Evolutionary conservation across 2,113 vertebrate genomes (phyloP), one percentile per base, ranked within the genome.

Genomic region (Toxotes chatareus): DNA sequence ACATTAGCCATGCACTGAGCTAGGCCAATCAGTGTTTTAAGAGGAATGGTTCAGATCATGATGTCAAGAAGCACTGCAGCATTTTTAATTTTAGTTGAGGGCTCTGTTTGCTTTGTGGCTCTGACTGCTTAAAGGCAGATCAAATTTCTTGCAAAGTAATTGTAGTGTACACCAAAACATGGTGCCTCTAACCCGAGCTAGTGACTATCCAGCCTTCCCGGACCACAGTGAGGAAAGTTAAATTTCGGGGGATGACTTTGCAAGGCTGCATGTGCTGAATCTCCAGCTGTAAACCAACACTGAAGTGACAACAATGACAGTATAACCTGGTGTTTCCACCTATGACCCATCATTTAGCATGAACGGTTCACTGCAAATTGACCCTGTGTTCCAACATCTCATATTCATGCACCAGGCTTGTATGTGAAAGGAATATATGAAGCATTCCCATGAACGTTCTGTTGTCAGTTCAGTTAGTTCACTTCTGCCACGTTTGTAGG

Each of bases 111-210:
- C 72, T 80, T 38, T 73, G 38, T 23, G 34, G 49, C 38, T 64
- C 55, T 61, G 19, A 0, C 17, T 73, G 66, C 57, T 83, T 78
- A 60, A 66, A 64, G 51, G 49, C 49, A 56, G 55, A 74, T 65
- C 32, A 44, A 51, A 56, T 57, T 66, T 55, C 69, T 78, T 64
- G 60, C 53, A 68, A 74, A 77, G 40, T 84, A 80, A 86, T 73
- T 72, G 78, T 44, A n/a, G 51, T 62, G 21, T 83, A 49, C 69
- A 73, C 44, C 27, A 49, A 57, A 10, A 1, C 23, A 42, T n/a
- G 36, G 60, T 44, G 42, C 64, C 60, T 77, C 61, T 11, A 56
- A 69, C 59, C 36, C 38, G 69, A 73, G 74, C 36, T 64, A 87
- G 77, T 17, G 16, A 62, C 56, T 64, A 21, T 80, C 82, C 38